Evolutionary conservation across 30 jellyfish, hydroid and myxozoan genomes (phyloP).

Genomic region (Pelagia noctiluca): DNA sequence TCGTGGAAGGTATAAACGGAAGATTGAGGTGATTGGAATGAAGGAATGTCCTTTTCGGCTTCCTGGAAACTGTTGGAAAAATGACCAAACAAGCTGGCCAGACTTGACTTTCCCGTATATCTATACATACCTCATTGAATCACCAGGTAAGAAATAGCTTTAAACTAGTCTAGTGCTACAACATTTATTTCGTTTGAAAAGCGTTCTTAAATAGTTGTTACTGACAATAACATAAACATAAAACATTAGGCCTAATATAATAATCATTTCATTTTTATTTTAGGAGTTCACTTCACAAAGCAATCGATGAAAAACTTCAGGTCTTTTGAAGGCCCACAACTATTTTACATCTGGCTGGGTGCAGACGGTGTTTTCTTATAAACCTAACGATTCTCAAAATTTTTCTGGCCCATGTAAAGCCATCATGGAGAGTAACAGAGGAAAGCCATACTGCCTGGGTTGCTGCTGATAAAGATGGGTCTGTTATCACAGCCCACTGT

Average conservation of each 20-base stretch:
- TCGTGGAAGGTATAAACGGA: slow-evolving; percentile 14
- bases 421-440: slow-evolving; percentile 9
- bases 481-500: slow-evolving; percentile 24
- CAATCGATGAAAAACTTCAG: slow-evolving; percentile 8
- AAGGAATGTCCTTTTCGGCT: slow-evolving; percentile 10
- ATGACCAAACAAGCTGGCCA: slow-evolving; percentile 13
- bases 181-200: slow-evolving; percentile 3
- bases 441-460: slow-evolving; percentile 12
- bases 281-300: slow-evolving; percentile 12
- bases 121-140: slow-evolving; percentile 12
- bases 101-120: slow-evolving; percentile 8
- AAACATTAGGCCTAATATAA: background rate
- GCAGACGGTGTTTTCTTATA: background rate
- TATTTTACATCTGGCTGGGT: background rate
- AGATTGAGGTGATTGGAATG: slow-evolving; percentile 6
- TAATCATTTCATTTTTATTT: background rate
- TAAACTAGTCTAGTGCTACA: background rate
- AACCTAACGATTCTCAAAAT: background rate
- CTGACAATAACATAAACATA: background rate
- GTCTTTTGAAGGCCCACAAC: background rate
- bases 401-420: slow-evolving; percentile 2
- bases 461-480: slow-evolving; percentile 21
- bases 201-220: background rate
- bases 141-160: slow-evolving; percentile 14
- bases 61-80: slow-evolving; percentile 20